These are phyloP conservation scores for Etheostoma nigrum DNA, from an alignment of 2,797 vertebrate species.

Conservation along the genomic window DNA sequence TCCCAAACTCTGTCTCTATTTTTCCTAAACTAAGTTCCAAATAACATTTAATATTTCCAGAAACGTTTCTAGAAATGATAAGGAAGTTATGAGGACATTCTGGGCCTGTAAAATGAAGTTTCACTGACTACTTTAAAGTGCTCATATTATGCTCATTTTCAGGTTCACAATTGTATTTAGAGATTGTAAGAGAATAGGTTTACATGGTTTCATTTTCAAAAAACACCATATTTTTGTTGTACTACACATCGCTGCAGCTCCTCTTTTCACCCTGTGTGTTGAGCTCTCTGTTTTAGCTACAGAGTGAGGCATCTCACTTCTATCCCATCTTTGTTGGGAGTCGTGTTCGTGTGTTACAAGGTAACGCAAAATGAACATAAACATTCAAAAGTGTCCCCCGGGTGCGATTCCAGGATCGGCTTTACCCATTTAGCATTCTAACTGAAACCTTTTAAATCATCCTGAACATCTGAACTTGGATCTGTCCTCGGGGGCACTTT, in stretches of 20 bases:
- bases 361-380: constrained; percentile 39
- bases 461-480: constrained; percentile 76
- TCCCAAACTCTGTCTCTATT: neutral
- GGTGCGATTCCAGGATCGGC: constrained; percentile 62
- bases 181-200: too few relatives aligned
- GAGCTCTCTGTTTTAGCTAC: too few relatives aligned
- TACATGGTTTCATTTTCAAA: too few relatives aligned
- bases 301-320: too few relatives aligned
- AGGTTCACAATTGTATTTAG: too few relatives aligned
- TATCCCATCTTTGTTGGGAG: too few relatives aligned
- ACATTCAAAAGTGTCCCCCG: constrained; percentile 71
- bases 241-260: too few relatives aligned
- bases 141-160: too few relatives aligned
- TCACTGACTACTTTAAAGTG: neutral
- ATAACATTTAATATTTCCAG: neutral
- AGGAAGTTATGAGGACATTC: neutral
- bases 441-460: constrained; percentile 75
- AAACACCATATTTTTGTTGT: too few relatives aligned
- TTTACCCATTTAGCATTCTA: constrained; percentile 71
- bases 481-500: constrained; percentile 75
- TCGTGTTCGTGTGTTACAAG: too few relatives aligned
- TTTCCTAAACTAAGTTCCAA: neutral
- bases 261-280: too few relatives aligned
- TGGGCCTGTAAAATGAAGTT: neutral
- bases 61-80: constrained; percentile 15